Conservation (phyloP, 2,888 invertebrate genomes). For the Scelioninae gen. 1 region DNA sequence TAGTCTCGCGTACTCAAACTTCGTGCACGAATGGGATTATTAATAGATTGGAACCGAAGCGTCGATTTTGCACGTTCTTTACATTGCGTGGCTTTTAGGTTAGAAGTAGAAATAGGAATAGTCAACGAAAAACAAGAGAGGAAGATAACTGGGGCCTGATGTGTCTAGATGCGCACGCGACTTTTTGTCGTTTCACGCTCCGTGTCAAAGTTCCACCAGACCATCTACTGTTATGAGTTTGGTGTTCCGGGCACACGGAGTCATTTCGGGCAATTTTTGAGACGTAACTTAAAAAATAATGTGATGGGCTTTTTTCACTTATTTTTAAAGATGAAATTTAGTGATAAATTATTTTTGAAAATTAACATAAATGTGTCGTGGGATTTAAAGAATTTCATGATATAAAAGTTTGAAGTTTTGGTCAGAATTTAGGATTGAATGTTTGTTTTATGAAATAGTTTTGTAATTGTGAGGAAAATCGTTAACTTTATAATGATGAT, state of each 20-base stretch:
- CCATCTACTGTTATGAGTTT: slow-evolving; percentile 10
- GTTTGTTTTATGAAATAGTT: too few relatives aligned
- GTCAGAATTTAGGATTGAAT: too few relatives aligned
- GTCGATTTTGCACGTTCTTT: slow-evolving; percentile 38
- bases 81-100: slow-evolving; percentile 47
- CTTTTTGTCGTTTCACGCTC: slow-evolving; percentile 36
- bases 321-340: too few relatives aligned
- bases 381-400: too few relatives aligned
- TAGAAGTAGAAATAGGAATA: slow-evolving; percentile 56
- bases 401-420: too few relatives aligned
- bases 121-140: slow-evolving; percentile 46
- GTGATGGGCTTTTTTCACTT: too few relatives aligned
- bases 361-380: too few relatives aligned
- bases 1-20: too few relatives aligned
- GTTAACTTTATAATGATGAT: too few relatives aligned
- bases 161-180: slow-evolving; percentile 47
- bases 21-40: slow-evolving; percentile 50
- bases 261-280: slow-evolving; percentile 15
- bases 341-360: too few relatives aligned
- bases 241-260: too few relatives aligned
- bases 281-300: background rate
- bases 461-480: too few relatives aligned
- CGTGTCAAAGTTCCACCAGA: slow-evolving; percentile 2
- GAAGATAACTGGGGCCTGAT: slow-evolving; percentile 36
- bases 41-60: slow-evolving; percentile 49